Evolutionary conservation across 2,113 vertebrate genomes (phyloP), one percentile per base, ranked within the genome.

Genomic region (Carassius auratus): DNA sequence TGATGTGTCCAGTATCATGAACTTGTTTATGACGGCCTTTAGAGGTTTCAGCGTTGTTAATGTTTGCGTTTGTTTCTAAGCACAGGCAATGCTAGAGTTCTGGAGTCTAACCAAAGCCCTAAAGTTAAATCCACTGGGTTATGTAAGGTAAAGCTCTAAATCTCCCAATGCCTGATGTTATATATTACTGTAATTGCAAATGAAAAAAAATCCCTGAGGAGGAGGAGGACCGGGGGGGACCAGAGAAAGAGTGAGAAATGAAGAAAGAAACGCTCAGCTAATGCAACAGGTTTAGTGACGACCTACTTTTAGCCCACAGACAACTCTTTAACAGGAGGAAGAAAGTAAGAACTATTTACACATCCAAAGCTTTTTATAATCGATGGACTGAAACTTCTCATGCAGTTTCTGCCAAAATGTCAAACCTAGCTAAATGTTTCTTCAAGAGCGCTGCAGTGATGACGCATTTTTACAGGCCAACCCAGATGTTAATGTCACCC

Each of bases 141-240:
- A 94, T 93, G 94, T 93, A 94, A 95, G 95, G 94, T 94, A 95
- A 95, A 94, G 93, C 93, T 87, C 90, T 93, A 94, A 94, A 94
- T 94, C 93, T 94, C 92, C 90, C 91, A 86, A 80, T 83, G 92
- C 94, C 94, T 95, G 93, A 94, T 95, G 95, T 94, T 94, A 94
- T 92, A 95, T 94, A 95, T 94, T 95, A 95, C 93, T 95, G 94
- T 93, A 95, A 94, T 94, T 94, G 92, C 91, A 91, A 93, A 92
- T 91, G 91, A 91, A 89, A 91, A 59, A 86, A 91, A 84, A 75
- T 71, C 71, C 71, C 84, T 73, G 38, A 78, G 33, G 82, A 68
- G 89, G 86, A 33, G 68, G 57, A 57, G 73, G 36, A 61, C 81
- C 74, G 8, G 15, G 64, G 71, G 76, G 85, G 21, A 82, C 86